These are phyloP conservation scores for Drosophila tristis DNA, from an alignment of 1,140 invertebrate species.

Conservation along the genomic window DNA sequence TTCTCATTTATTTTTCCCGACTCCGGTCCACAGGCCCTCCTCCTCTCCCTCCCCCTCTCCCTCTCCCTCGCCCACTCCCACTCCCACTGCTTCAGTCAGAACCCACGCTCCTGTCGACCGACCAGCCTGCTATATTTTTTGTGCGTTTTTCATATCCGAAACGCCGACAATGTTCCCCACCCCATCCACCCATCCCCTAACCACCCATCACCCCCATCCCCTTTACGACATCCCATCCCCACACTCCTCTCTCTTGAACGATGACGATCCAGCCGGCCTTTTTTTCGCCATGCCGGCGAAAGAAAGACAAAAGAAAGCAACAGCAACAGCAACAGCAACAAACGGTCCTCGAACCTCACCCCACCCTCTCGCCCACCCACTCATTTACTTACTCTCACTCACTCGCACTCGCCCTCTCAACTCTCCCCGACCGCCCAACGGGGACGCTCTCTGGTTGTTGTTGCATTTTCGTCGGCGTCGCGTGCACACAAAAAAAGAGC, in stretches of 20 bases:
- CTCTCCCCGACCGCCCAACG: constrained; percentile 10
- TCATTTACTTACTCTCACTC: constrained; percentile 8
- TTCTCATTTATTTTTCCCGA: constrained; percentile 79
- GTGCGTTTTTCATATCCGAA: constrained; percentile 83
- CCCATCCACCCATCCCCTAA: constrained; percentile 6
- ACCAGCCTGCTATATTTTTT: constrained; percentile 71
- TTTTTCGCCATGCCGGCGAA: constrained; percentile 79
- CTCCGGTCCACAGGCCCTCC: constrained; percentile 13
- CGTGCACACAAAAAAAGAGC: constrained; percentile 43
- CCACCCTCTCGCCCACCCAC: constrained; percentile 6
- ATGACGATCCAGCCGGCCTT: constrained; percentile 70
- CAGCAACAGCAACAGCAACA: constrained; percentile 51
- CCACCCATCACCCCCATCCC: neutral
- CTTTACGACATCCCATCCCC: neutral
- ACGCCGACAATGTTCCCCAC: constrained; percentile 66
- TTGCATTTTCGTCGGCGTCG: too few relatives aligned
- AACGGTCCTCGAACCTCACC: constrained; percentile 7
- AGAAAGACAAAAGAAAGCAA: constrained; percentile 77
- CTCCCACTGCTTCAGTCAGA: neutral
- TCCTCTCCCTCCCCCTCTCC: too few relatives aligned
- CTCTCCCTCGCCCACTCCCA: too few relatives aligned
- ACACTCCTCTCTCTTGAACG: constrained; percentile 22
- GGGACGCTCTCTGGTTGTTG: constrained; percentile 13
- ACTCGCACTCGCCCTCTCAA: neutral
- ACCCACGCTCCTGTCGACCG: neutral